A percentile compares a stretch with the other conserved stretches of the same genome.
These are phyloP conservation scores for Castor canadensis DNA, from an alignment of 2,113 vertebrate species.

Conservation along the genomic window DNA sequence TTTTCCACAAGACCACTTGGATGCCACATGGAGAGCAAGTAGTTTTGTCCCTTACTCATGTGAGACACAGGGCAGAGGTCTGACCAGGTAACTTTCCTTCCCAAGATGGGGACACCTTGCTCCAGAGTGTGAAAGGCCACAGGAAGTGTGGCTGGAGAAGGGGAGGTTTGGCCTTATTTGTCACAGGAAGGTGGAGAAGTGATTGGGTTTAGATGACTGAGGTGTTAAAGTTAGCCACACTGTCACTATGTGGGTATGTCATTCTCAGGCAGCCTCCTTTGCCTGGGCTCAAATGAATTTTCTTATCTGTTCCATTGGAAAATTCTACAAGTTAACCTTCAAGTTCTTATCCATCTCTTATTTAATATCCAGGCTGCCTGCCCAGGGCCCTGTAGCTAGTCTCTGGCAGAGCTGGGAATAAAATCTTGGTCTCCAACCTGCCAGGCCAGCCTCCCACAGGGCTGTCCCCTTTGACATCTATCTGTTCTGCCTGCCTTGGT, in stretches of 20 bases:
- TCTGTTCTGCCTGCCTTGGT: not conserved
- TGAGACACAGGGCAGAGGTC: not conserved
- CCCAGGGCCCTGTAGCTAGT: not conserved
- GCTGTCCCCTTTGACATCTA: not conserved
- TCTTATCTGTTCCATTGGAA: not conserved
- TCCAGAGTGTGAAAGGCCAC: not conserved
- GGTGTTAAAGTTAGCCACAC: not conserved
- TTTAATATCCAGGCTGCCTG: not conserved
- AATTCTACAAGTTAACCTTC: not conserved
- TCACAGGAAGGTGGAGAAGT: no score
- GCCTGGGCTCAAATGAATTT: not conserved
- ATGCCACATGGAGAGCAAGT: not conserved
- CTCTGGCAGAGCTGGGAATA: not conserved
- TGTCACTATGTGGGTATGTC: not conserved
- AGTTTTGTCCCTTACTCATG: not conserved
- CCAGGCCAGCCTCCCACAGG: not conserved
- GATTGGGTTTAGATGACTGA: not conserved
- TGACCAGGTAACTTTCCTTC: not conserved
- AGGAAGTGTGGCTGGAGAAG: not conserved
- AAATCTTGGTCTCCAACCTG: not conserved
- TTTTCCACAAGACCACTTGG: not conserved
- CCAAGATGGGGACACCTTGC: not conserved
- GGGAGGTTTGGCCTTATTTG: not conserved
- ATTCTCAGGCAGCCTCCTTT: not conserved
- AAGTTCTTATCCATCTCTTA: not conserved